Percentiles rank a stretch among this genome's conserved stretches.
Evolutionary conservation across 2,797 vertebrate genomes (phyloP).

Genomic region (Carcharodon carcharias): DNA sequence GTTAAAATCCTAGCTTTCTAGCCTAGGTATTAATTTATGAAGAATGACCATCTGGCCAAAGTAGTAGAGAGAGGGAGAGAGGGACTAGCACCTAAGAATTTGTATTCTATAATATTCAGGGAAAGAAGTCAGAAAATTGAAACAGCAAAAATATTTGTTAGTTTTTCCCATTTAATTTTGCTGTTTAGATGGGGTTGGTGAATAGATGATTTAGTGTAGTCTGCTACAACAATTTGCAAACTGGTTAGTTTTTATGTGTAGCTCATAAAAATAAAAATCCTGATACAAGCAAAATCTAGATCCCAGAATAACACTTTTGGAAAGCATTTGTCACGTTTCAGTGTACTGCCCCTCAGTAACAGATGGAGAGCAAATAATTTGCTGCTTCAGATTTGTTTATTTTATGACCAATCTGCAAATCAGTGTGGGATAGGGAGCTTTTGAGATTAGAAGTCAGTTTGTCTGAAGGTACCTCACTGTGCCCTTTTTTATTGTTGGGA

Average conservation of each 20-base stretch:
- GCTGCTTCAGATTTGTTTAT: not conserved
- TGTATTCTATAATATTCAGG: not conserved
- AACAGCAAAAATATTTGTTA: not conserved
- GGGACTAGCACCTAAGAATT: not conserved
- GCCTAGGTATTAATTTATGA: not conserved
- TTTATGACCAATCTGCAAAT: not conserved
- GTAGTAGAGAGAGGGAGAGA: not conserved
- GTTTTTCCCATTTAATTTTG: not conserved
- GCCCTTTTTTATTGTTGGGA: not conserved
- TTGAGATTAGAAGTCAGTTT: not conserved
- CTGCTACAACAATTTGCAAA: not conserved
- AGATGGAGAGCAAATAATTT: not conserved
- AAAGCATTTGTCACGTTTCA: not conserved
- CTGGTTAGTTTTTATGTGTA: not conserved
- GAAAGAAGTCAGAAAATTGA: not conserved
- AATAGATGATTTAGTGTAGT: not conserved
- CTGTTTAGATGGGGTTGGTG: not conserved
- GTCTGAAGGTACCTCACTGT: not conserved
- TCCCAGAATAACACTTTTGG: not conserved
- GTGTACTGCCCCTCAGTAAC: not conserved
- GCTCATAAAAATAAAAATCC: not conserved
- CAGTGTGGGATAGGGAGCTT: not conserved
- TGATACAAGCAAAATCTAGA: not conserved
- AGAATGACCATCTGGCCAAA: not conserved
- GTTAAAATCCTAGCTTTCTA: not conserved